Evolutionary conservation across 2,888 invertebrate genomes (phyloP), one percentile per base, ranked within the genome.

Genomic region (Lacanobia wlatinum): DNA sequence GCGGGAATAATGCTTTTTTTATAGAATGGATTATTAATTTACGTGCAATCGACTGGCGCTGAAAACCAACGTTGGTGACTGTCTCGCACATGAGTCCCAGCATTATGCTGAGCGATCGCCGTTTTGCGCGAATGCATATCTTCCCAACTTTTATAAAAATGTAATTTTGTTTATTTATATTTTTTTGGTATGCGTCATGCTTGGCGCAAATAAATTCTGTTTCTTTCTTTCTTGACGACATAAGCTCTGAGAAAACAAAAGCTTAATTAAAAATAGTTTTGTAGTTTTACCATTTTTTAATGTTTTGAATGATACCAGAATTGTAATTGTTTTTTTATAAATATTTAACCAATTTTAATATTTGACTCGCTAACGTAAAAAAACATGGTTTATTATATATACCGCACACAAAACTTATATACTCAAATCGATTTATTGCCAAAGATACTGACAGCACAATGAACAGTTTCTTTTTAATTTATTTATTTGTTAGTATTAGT

Each of bases 361-460:
- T 34, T 55, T 50, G 53, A 60, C 55, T 48, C n/a, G 50, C 34
- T 56, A 48, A 55, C 4, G 5, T 40, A 10, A 8, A 48, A n/a
- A 52, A 18, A 10, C 12, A 48, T 48, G 4, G 9, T 60, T 28
- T 21, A 62, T 72, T 18, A 16, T 61, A 38, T 52, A 21, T 62
- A 46, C 16, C 40, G 40, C 72, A 73, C 66, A 70, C n/a, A 59
- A 28, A 34, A 0, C 8, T 34, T 66, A 43, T 40, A 56, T 7
- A 40, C 23, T 68, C 18, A 12, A 69, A 66, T 56, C 58, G 76
- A 76, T 84, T 68, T 77, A 72, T 77, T 73, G 46, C 59, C 58
- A 63, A 79, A 81, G 76, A 86, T 87, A 87, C 78, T 85, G 73
- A 88, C 88, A 91, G 91, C 90, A 91, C 92, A 92, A 92, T 91